Evolutionary conservation across 2,888 invertebrate genomes (phyloP).

Genomic region (Helicoverpa assulta): DNA sequence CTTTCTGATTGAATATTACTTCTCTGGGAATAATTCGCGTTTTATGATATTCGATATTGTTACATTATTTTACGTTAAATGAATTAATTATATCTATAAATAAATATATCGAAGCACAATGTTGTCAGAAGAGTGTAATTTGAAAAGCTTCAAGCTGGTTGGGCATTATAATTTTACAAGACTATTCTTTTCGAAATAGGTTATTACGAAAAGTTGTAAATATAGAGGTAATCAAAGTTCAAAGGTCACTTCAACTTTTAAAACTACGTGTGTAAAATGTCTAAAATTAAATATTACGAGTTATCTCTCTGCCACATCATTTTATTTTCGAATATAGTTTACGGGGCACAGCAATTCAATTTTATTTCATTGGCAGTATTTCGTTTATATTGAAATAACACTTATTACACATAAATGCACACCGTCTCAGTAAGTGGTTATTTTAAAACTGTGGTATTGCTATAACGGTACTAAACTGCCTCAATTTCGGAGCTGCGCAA

Average conservation of each 20-base stretch:
- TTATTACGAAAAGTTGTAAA: too few species aligned
- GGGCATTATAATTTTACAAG: background rate
- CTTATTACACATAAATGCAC: slow-evolving; percentile 71
- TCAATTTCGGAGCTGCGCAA: slow-evolving; percentile 74
- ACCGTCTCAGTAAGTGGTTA: slow-evolving; percentile 72
- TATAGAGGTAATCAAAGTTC: background rate
- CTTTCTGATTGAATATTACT: too few species aligned
- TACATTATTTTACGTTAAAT: too few species aligned
- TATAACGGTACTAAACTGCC: slow-evolving; percentile 82
- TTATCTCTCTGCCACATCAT: slow-evolving; percentile 22
- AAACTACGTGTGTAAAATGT: too few species aligned
- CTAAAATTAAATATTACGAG: slow-evolving; percentile 22
- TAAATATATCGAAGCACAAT: too few species aligned
- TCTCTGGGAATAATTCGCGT: too few species aligned
- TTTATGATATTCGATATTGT: too few species aligned
- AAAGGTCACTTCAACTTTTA: slow-evolving; percentile 16
- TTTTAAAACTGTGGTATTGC: slow-evolving; percentile 78
- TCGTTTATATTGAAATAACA: slow-evolving; percentile 64
- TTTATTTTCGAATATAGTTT: slow-evolving; percentile 28
- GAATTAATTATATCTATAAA: too few species aligned
- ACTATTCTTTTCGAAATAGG: background rate
- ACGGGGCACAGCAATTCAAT: slow-evolving; percentile 38
- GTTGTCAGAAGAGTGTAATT: too few species aligned
- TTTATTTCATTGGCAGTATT: slow-evolving; percentile 58
- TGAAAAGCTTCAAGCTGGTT: too few species aligned